Evolutionary conservation across 2,113 vertebrate species (phyloP), one percentile per base, ranked within the genome.

Genomic region (Xenopus borealis): DNA sequence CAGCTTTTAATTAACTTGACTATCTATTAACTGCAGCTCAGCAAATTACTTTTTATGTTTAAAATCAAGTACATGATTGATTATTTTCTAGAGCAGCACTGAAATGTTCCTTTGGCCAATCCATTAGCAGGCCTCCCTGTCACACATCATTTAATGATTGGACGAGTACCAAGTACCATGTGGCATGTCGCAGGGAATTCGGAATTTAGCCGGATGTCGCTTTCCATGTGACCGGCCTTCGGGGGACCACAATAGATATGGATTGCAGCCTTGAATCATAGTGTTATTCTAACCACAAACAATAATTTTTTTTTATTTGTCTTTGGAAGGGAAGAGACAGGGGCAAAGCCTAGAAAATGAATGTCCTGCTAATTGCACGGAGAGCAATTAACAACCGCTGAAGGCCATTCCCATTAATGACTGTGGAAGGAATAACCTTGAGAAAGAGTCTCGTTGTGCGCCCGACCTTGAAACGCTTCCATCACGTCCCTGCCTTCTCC

Each of bases 51-150:
- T 84, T 82, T 86, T 79, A 84, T 78, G 72, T 83, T 87, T 83
- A 82, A 89, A 88, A 91, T 90, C 83, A 89, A 90, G 85, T 88
- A 83, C 82, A 81, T 80, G 84, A 90, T 89, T 90, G 89, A 91
- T 92, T 89, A 82, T 85, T 88, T 87, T 88, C 79, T 79, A 55
- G 78, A 84, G 67, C 73, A 67, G 82, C 67, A 80, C 76, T 82
- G 85, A 80, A 87, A 80, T 87, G 79, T 70, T 83, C 82, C 85
- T 87, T 80, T 69, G 84, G 80, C 83, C 78, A 85, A 66, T 87
- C 87, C 88, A 86, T 89, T 87, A 88, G 86, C 12, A 80, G 82
- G 83, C 80, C 83, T 76, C 27, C 47, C 84, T 78, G 59, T 83
- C 79, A 70, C 79, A 23, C 63, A 79, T 44, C 30, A 52, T 75